phyloP scores from a whole-genome alignment of 2,797 vertebrate genomes.

The Acipenser oxyrinchus region DNA sequence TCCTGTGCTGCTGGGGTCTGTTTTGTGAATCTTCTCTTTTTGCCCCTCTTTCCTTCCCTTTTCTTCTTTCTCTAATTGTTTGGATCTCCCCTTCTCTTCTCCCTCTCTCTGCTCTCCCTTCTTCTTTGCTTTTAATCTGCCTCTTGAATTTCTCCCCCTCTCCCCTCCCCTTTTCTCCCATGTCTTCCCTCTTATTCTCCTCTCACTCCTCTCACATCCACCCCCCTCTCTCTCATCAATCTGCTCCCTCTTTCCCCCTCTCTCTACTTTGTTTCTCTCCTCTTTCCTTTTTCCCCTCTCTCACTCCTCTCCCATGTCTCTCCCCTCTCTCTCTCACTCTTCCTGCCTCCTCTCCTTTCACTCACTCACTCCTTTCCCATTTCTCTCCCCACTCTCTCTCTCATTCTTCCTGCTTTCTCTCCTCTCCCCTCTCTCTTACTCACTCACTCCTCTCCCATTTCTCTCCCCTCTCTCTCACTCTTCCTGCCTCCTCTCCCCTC shows the following conservation, averaged over 20 bases:
- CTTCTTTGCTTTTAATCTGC: constrained; percentile 3
- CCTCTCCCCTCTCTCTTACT: constrained; percentile 13
- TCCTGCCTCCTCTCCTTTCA: background rate
- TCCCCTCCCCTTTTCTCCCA: background rate
- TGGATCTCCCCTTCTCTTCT: constrained; percentile 12
- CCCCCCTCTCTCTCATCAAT: background rate
- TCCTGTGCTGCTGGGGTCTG: too few species aligned
- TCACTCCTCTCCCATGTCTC: background rate
- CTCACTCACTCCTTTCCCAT: background rate
- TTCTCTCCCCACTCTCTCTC: background rate
- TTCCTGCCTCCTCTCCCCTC: constrained; percentile 5
- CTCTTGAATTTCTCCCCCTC: background rate
- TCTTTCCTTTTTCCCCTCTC: background rate
- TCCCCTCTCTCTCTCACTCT: background rate
- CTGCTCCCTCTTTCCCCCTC: background rate
- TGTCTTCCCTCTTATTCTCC: background rate
- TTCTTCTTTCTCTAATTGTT: constrained; percentile 17
- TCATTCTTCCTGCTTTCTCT: constrained; percentile 10
- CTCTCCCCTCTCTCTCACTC: constrained; percentile 12
- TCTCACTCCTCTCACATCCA: background rate
- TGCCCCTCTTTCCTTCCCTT: background rate
- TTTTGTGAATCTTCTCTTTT: constrained; percentile 8
- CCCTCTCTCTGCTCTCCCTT: background rate
- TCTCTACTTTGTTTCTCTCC: background rate
- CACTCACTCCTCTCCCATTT: constrained; percentile 11